Evolutionary conservation across 2,797 vertebrate species (phyloP).

Genomic region (Neoniphon sammara): DNA sequence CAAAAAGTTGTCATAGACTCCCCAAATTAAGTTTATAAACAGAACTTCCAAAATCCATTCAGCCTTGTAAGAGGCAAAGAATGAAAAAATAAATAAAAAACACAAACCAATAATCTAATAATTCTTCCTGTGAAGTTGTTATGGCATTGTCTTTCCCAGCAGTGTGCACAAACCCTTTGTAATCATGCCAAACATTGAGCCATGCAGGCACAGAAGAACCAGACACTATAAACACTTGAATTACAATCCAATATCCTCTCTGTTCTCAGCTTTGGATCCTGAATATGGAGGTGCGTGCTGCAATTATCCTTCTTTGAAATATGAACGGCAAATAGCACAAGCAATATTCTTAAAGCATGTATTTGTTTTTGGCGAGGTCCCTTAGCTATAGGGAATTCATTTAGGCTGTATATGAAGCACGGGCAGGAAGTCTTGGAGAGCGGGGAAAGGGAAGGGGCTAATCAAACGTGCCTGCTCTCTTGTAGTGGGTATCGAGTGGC

Average conservation of each 20-base stretch:
- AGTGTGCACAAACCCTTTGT: conserved; percentile 51
- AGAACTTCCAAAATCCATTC: conserved; percentile 14
- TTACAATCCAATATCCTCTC: conserved; percentile 73
- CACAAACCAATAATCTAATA: conserved; percentile 22
- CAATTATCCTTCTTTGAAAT: conserved; percentile 71
- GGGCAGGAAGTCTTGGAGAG: conserved; percentile 31
- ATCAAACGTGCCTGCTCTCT: conserved; percentile 41
- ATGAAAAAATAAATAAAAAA: conserved; percentile 1
- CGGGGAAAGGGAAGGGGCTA: conserved; percentile 21
- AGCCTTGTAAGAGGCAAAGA: conserved; percentile 11
- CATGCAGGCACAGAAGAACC: conserved; percentile 39
- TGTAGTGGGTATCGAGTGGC: conserved; percentile 13
- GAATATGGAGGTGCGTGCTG: conserved; percentile 69
- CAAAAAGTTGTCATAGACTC: conserved; percentile 4
- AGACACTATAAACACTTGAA: conserved; percentile 70
- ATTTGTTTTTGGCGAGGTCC: conserved; percentile 17
- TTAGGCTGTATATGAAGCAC: conserved; percentile 38
- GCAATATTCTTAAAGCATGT: conserved; percentile 44
- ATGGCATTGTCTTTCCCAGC: conserved; percentile 28
- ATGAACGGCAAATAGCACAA: conserved; percentile 56
- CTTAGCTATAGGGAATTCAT: conserved; percentile 41
- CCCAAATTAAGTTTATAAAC: conserved; percentile 23
- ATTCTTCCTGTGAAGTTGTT: conserved; percentile 38
- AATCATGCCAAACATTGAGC: conserved; percentile 57
- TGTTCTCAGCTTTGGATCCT: conserved; percentile 64